phyloP scores from a whole-genome alignment of 2,797 vertebrate genomes.

The Petrocephalus schoutedeni region DNA sequence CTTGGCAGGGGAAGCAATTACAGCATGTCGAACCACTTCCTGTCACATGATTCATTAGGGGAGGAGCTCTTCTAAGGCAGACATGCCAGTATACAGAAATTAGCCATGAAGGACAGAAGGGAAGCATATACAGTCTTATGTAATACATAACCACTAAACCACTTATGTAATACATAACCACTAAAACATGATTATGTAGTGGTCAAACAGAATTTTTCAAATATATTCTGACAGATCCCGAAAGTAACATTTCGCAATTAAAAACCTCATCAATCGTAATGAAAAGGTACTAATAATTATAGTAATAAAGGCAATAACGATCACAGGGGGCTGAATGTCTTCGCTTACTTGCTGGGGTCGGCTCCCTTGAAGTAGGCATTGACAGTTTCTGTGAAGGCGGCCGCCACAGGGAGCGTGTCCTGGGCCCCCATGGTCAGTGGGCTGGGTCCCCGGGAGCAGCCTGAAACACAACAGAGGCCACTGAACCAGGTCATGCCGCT shows the following conservation, averaged over 20 bases:
- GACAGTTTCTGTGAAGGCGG: constrained; percentile 97
- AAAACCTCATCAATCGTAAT: background rate
- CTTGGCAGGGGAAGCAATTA: constrained; percentile 43
- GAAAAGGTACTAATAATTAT: background rate
- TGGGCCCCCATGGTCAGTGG: constrained; percentile 96
- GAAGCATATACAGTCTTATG: background rate
- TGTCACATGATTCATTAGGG: background rate
- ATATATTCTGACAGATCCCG: background rate
- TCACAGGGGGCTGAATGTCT: background rate
- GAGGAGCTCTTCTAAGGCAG: background rate
- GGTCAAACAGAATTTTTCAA: background rate
- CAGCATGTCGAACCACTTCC: background rate
- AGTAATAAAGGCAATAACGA: background rate
- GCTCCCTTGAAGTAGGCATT: constrained; percentile 98
- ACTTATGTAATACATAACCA: background rate
- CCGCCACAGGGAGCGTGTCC: constrained; percentile 93
- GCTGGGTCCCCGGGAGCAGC: constrained; percentile 90
- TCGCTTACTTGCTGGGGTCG: constrained; percentile 85
- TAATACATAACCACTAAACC: background rate
- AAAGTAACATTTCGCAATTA: background rate
- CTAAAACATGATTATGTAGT: background rate
- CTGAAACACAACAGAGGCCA: constrained; percentile 58
- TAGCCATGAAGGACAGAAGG: background rate
- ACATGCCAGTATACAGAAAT: background rate
- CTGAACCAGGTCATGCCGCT: background rate